Evolutionary conservation across 1,140 invertebrate species (phyloP).

Genomic region (Drosophila miranda): DNA sequence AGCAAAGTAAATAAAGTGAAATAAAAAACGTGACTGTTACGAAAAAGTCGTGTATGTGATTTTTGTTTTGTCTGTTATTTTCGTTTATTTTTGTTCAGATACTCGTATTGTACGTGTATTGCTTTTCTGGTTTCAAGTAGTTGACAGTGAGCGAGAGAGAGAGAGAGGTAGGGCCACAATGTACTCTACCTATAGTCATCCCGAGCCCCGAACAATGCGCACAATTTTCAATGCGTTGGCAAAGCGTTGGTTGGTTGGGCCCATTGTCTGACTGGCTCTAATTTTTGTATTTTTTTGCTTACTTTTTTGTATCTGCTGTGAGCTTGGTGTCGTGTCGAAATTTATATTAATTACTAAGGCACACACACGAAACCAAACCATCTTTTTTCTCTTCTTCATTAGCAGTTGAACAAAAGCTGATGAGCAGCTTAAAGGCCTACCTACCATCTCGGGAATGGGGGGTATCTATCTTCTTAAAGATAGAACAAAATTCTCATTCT

Average conservation of each 20-base stretch:
- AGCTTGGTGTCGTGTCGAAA: slow-evolving; percentile 43
- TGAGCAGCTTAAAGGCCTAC: slow-evolving; percentile 38
- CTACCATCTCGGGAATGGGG: background rate
- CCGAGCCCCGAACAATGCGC: slow-evolving; percentile 51
- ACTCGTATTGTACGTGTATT: background rate
- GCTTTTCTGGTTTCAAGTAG: slow-evolving; percentile 56
- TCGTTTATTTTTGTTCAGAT: slow-evolving; percentile 32
- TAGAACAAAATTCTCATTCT: slow-evolving; percentile 18
- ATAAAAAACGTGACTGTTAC: slow-evolving; percentile 75
- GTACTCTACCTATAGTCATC: slow-evolving; percentile 12
- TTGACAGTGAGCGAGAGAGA: slow-evolving; percentile 46
- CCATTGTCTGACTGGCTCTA: slow-evolving; percentile 50
- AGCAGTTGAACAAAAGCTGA: slow-evolving; percentile 42
- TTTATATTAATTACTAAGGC: slow-evolving; percentile 56
- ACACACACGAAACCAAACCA: slow-evolving; percentile 27
- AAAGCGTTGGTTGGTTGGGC: slow-evolving; percentile 31
- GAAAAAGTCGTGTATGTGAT: slow-evolving; percentile 77
- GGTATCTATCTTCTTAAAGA: slow-evolving; percentile 13
- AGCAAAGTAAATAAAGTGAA: slow-evolving; percentile 70
- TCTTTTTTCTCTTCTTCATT: slow-evolving; percentile 33
- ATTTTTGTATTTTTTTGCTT: slow-evolving; percentile 22
- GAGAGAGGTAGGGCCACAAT: too few relatives aligned
- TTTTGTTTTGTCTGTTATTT: slow-evolving; percentile 47
- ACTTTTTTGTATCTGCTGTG: slow-evolving; percentile 8
- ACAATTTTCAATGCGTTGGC: slow-evolving; percentile 69